Evolutionary conservation across 2,888 invertebrate genomes (phyloP), one percentile per base, ranked within the genome.

Genomic region (Lithophane leautieri): DNA sequence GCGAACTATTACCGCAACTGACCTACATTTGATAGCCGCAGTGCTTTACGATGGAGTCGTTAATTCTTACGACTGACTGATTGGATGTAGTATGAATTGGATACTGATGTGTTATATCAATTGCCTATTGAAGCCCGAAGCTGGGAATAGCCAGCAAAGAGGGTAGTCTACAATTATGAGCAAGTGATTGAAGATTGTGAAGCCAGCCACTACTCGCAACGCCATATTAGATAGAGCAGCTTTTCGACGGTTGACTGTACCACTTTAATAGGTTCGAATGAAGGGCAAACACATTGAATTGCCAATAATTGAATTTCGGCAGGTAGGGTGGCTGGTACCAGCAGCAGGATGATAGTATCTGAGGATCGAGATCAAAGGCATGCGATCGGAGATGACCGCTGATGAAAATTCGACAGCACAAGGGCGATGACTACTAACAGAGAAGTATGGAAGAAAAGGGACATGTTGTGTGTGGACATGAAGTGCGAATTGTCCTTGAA

Each of bases 21-120:
- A 82, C 84, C 87, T 84, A 83, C 77, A 72, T 86, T 78, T 72
- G 71, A 74, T 76, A 75, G 72, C 42, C 6, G n/a, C n/a, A 25
- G 40, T 63, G 72, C 68, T 80, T 86, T 80, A 84, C 75, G 83
- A 82, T 70, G 71, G 60, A 77, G 63, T 58, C 54, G 80, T 71
- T 67, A 78, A 81, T 81, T 62, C 83, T 85, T 81, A 85, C 62
- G 69, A 70, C 71, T 56, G 68, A 52, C 72, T 86, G 74, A 87
- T 84, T 79, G 76, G 50, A 69, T 73, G 63, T 54, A 54, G 47
- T 62, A 50, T 73, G 40, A 76, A 83, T 82, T 70, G 62, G 70
- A 78, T 67, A 73, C 60, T 60, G 71, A 70, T 67, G 60, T 70
- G 62, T 70, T 72, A 60, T 67, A 73, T 75, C 50, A 50, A 79